Base-by-base conservation (phyloP, 2,888 invertebrate species). In the Euphydryas editha region DNA sequence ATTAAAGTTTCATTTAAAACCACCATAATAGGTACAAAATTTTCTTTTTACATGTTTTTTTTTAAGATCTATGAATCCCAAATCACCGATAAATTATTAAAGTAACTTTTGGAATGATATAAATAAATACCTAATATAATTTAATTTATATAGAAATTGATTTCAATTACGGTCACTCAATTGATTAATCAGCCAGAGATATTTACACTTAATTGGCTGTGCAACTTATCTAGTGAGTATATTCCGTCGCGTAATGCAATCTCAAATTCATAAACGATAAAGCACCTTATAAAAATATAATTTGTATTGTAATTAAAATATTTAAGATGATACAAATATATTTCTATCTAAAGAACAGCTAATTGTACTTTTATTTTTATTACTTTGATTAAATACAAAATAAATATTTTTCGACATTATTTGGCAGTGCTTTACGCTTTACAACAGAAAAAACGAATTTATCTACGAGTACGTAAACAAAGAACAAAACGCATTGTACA, bases 331-430 rank as follows among this genome's bases (percentile, higher is more conserved):
- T 57, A 72, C 77, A 73, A 81, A 82, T 82, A 82, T 80, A 80
- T 78, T 73, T 73, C 73, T 74, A 76, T 78, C 80, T 80, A 54
- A 79, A 77, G 79, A 78, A 76, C 55, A 79, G 73, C 81, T 85
- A 85, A 80, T 88, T 88, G 88, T 88, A 88, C 88, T 88, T 80
- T 82, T 78, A 81, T 75, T 80, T 51, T 76, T 71, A 75, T 75
- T 73, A 70, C 62, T 65, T 69, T 72, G 66, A 67, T 66, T 66
- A 62, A 69, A 65, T 62, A 70, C 49, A 73, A 75, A 74, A 70
- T n/a, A 24, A 24, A 21, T 47, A 47, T 37, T 30, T 57, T 44
- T n/a, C 24, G 11, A n/a, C 42, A 24, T 51, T 1, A 17, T 54
- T 11, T 30, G 54, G 36, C 54, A 54, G 54, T 54, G 54, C 54